A percentile compares a stretch with the other conserved stretches of the same genome.
These are phyloP conservation scores for Nemotelus pantherinus DNA, from an alignment of 2,888 invertebrate genomes.

Conservation along the genomic window DNA sequence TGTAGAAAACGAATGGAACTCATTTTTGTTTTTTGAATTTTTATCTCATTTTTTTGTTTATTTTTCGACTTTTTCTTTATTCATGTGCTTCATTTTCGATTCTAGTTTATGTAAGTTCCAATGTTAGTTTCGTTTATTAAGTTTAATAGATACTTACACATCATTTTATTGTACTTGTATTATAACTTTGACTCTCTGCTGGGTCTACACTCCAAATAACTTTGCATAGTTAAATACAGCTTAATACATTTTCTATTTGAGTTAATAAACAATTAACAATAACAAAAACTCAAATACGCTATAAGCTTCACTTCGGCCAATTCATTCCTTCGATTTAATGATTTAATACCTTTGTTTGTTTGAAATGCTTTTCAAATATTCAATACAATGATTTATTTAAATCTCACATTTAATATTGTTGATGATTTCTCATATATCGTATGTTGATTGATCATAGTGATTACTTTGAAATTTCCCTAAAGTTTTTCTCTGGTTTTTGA, in stretches of 20 bases:
- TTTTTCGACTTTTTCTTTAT: background rate
- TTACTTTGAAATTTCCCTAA: conserved; percentile 40
- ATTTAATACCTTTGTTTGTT: conserved; percentile 5
- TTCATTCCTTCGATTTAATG: conserved; percentile 38
- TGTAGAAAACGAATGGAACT: conserved; percentile 22
- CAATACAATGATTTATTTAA: conserved; percentile 20
- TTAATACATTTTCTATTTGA: conserved; percentile 35
- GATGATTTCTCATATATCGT: conserved; percentile 8
- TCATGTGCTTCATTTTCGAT: conserved; percentile 1
- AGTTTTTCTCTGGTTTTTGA: conserved; percentile 28
- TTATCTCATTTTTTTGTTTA: background rate
- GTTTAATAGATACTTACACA: conserved; percentile 30
- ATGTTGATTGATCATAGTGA: conserved; percentile 16
- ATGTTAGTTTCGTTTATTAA: background rate
- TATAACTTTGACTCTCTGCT: conserved; percentile 9
- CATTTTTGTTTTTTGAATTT: conserved; percentile 18
- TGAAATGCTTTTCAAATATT: conserved; percentile 17
- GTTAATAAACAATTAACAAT: conserved; percentile 39
- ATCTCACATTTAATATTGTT: conserved; percentile 32
- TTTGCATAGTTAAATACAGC: conserved; percentile 37
- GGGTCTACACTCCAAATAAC: conserved; percentile 32
- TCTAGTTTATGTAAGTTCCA: background rate
- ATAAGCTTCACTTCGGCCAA: background rate
- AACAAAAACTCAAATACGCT: conserved; percentile 34
- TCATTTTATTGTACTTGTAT: conserved; percentile 34